Base-by-base conservation (phyloP, 2,888 invertebrate species). In the Torymus auratus region DNA sequence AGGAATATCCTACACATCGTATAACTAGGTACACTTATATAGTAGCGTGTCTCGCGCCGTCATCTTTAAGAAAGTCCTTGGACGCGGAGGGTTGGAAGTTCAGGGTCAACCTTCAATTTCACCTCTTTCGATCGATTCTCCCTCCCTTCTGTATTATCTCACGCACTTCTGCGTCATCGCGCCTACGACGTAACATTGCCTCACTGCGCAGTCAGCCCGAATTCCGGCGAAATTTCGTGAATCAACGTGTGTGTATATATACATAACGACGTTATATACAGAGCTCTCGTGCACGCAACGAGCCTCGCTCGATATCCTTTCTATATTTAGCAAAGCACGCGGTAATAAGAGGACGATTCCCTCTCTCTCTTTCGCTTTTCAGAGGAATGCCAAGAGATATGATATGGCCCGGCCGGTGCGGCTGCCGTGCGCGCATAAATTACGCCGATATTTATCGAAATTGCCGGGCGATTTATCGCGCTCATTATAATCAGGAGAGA, bases 51-150 rank as follows among this genome's bases (percentile, higher is more conserved):
- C 83, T 84, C 83, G 84, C 83, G 76, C 85, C 83, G 78, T 88
- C 88, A 84, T 87, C 88, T 88, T 88, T 88, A 88, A 88, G 87
- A 83, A 83, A 84, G 86, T 84, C 85, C 85, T 86, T 85, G 86
- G 84, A 82, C 84, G 79, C 28, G 7, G 60, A 23, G 73, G 76
- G n/a, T 53, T 65, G 82, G 82, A 83, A 80, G 84, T 87, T 87
- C 87, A 86, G 85, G 87, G 87, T 87, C 86, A 86, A 83, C 78
- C 85, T 81, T 82, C 75, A 62, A 80, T 76, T 79, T 84, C 67
- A 76, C 81, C 84, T 84, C 83, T 23, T 78, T 76, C 83, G 79
- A 80, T 81, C 73, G 61, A 77, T 56, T 67, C 3, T 69, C 14
- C 28, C 28, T 28, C 7, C 28, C 13, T 23, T 15, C 61, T 69